Conservation (phyloP, 2,113 vertebrate genomes). For the Plectropomus leopardus region DNA sequence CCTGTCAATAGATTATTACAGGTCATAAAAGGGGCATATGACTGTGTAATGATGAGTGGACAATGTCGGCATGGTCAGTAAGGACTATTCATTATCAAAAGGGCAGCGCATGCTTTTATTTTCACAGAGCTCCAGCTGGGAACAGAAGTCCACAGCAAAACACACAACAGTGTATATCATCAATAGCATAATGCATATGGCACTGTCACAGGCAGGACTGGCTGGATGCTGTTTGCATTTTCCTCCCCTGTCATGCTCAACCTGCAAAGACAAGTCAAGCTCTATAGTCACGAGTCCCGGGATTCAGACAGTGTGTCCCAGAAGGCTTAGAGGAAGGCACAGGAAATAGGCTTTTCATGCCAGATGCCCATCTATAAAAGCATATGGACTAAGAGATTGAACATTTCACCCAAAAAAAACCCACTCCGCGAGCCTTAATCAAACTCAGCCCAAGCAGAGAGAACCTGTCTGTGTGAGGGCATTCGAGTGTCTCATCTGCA, state of each 20-base stretch:
- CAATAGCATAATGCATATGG: slow-evolving; percentile 49
- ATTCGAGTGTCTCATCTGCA: slow-evolving; percentile 58
- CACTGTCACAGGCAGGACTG: slow-evolving; percentile 10
- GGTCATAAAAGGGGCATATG: slow-evolving; percentile 63
- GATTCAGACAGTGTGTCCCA: slow-evolving; percentile 38
- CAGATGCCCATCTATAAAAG: slow-evolving; percentile 62
- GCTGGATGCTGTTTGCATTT: slow-evolving; percentile 39
- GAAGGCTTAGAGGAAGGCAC: slow-evolving; percentile 39
- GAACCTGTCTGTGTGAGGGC: slow-evolving; percentile 32
- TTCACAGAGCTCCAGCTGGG: slow-evolving; percentile 12
- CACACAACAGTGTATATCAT: slow-evolving; percentile 47
- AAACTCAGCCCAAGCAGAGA: slow-evolving; percentile 60
- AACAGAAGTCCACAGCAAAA: slow-evolving; percentile 48
- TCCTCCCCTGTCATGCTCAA: slow-evolving; percentile 36
- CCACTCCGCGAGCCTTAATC: slow-evolving; percentile 63
- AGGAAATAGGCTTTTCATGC: slow-evolving; percentile 67
- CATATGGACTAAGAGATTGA: slow-evolving; percentile 49
- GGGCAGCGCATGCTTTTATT: slow-evolving; percentile 12
- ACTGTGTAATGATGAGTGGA: slow-evolving; percentile 50
- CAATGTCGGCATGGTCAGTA: slow-evolving; percentile 35
- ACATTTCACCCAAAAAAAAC: slow-evolving; percentile 48
- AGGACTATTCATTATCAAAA: slow-evolving; percentile 40
- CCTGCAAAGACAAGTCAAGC: slow-evolving; percentile 50
- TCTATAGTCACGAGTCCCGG: slow-evolving; percentile 20
- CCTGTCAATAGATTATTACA: slow-evolving; percentile 54